Percentiles rank a stretch among this genome's conserved stretches.
These are phyloP conservation scores for Tupaia chinensis DNA, from an alignment of 2,113 vertebrate species.

Conservation along the genomic window DNA sequence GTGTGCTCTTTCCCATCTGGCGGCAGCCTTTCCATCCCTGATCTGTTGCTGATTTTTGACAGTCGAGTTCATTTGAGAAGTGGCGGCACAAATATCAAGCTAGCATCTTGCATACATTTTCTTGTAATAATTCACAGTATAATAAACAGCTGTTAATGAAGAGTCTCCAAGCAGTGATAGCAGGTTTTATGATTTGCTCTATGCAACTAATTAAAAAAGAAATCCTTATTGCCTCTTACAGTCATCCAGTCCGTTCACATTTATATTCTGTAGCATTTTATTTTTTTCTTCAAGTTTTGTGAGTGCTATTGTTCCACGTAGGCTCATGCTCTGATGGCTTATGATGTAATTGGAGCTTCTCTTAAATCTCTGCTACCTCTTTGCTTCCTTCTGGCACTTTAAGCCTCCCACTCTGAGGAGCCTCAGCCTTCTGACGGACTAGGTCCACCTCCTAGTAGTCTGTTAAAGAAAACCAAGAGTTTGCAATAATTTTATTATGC, in stretches of 20 bases:
- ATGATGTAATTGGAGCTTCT: neutral
- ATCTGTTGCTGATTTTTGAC: neutral
- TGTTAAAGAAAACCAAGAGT: slow-evolving; percentile 8
- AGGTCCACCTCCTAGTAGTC: neutral
- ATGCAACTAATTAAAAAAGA: slow-evolving; percentile 5
- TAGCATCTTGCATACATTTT: slow-evolving; percentile 60
- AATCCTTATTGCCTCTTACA: slow-evolving; percentile 15
- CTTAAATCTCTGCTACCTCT: neutral
- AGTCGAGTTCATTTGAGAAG: slow-evolving; percentile 19
- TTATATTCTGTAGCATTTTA: neutral
- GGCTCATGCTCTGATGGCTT: neutral
- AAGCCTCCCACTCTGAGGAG: neutral
- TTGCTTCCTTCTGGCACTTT: neutral
- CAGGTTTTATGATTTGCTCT: slow-evolving; percentile 47
- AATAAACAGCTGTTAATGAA: slow-evolving; percentile 68
- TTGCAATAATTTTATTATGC: slow-evolving; percentile 26
- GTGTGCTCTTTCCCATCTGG: neutral
- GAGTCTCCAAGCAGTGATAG: slow-evolving; percentile 44
- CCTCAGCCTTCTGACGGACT: neutral
- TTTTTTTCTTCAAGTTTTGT: neutral
- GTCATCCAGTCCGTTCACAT: neutral
- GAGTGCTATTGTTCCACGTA: neutral
- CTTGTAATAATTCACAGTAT: slow-evolving; percentile 25
- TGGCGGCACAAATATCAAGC: slow-evolving; percentile 39
- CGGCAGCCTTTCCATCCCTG: neutral